phyloP scores from a whole-genome alignment of 1,140 invertebrate species.

The Ceratosolen solmsi region DNA sequence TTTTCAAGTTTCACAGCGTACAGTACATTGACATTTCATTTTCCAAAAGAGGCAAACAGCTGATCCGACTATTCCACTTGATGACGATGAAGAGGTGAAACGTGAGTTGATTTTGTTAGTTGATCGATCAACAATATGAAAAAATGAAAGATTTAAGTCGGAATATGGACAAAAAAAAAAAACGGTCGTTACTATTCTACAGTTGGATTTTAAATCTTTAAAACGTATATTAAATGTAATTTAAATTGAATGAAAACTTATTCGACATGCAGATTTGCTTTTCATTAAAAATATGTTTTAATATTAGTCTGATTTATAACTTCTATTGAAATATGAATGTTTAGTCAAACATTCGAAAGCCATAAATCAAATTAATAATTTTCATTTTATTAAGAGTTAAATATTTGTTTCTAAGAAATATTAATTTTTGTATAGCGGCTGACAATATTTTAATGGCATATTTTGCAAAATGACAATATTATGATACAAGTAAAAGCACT shows the following conservation, averaged over 20 bases:
- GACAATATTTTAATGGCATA: no score
- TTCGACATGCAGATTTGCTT: background rate
- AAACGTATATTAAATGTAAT: background rate
- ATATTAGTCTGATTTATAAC: no score
- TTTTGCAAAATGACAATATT: background rate
- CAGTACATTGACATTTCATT: constrained; percentile 22
- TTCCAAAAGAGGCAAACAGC: constrained; percentile 6
- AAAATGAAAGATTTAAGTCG: background rate
- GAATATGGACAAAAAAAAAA: constrained; percentile 18
- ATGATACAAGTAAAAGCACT: background rate
- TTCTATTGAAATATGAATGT: no score
- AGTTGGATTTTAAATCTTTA: background rate
- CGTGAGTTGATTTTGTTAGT: constrained; percentile 26
- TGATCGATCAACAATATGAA: background rate
- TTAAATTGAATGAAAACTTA: background rate
- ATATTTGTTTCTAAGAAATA: background rate
- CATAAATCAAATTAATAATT: background rate
- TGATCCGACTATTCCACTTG: constrained; percentile 24
- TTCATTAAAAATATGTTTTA: no score
- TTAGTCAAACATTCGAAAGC: no score
- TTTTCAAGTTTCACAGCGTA: background rate
- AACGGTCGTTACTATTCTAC: background rate
- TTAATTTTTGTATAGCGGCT: background rate
- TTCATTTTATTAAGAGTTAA: background rate
- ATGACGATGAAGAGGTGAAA: constrained; percentile 38